phyloP scores from a whole-genome alignment of 2,888 invertebrate genomes.

The Gerosis bhagava region DNA sequence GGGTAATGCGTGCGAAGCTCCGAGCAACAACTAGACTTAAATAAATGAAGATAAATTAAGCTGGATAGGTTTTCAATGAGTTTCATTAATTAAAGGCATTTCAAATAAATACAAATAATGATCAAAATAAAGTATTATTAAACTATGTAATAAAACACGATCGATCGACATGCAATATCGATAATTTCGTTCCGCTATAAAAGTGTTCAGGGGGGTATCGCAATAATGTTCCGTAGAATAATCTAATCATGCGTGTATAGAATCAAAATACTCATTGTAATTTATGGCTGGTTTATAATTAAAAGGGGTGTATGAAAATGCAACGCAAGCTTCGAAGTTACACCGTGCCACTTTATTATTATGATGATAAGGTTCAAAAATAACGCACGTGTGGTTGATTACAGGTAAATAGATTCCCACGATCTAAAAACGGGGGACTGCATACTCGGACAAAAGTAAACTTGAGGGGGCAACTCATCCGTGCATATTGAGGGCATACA shows the following conservation, averaged over 20 bases:
- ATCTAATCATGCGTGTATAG: constrained; percentile 58
- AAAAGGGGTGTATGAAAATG: constrained; percentile 34
- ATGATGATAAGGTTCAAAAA: constrained; percentile 22
- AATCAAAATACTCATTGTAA: constrained; percentile 74
- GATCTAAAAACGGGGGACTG: constrained; percentile 58
- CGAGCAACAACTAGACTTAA: too few species aligned
- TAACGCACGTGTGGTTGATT: constrained; percentile 25
- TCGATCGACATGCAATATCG: too few species aligned
- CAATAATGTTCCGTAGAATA: constrained; percentile 11
- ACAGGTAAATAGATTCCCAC: constrained; percentile 74
- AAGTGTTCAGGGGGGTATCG: constrained; percentile 5
- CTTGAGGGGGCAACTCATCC: constrained; percentile 36
- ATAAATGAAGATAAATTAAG: too few species aligned
- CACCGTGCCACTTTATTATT: constrained; percentile 17
- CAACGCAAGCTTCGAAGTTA: not conserved
- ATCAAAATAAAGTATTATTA: too few species aligned
- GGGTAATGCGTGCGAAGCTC: too few species aligned
- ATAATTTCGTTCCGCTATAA: constrained; percentile 10
- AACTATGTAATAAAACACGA: too few species aligned
- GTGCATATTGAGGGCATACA: constrained; percentile 52
- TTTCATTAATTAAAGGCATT: too few species aligned
- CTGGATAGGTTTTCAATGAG: too few species aligned
- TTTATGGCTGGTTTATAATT: constrained; percentile 74
- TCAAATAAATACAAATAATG: too few species aligned
- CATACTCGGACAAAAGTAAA: constrained; percentile 63